Conservation (phyloP, 1,140 invertebrate genomes). For the Hycleus cichorii region DNA sequence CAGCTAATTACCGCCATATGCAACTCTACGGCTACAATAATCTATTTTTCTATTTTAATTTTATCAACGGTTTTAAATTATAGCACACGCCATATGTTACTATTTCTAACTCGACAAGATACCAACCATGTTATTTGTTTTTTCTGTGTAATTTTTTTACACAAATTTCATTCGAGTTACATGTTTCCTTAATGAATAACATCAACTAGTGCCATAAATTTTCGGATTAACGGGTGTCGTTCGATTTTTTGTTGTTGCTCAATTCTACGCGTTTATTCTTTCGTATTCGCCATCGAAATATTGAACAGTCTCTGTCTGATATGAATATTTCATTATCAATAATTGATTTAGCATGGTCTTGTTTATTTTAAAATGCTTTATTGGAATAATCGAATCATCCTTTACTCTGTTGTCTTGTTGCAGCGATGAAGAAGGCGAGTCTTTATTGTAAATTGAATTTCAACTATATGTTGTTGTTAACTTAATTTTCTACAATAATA, state of each 20-base stretch:
- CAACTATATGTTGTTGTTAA: no score
- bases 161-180: no score
- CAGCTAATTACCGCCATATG: no score
- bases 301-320: background rate
- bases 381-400: background rate
- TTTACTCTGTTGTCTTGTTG: no score
- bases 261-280: no score
- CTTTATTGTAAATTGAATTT: no score
- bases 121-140: slow-evolving; percentile 1
- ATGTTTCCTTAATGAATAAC: slow-evolving; percentile 15
- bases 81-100: slow-evolving; percentile 12
- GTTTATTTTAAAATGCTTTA: background rate
- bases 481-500: no score
- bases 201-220: slow-evolving; percentile 4
- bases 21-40: no score
- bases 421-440: no score
- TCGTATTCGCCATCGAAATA: background rate
- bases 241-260: no score
- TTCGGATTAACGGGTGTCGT: no score
- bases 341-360: background rate
- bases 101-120: slow-evolving; percentile 1
- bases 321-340: background rate
- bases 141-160: slow-evolving; percentile 6
- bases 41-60: background rate
- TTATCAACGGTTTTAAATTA: slow-evolving; percentile 7